These are phyloP conservation scores for Zeus faber DNA, from an alignment of 2,113 vertebrate species.

Conservation along the genomic window DNA sequence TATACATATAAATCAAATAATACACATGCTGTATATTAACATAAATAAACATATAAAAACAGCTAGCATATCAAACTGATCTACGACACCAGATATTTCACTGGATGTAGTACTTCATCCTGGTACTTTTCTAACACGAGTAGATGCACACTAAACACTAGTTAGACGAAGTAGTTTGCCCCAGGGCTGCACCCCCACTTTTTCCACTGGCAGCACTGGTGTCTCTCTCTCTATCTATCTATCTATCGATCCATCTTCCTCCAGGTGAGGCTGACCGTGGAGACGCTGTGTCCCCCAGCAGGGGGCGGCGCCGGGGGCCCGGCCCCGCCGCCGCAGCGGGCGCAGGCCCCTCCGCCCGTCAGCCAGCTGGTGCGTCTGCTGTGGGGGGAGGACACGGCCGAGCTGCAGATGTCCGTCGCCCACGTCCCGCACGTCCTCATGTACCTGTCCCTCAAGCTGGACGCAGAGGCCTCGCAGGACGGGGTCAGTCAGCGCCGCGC, in stretches of 20 bases:
- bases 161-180: too few species aligned
- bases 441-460: constrained; percentile 87
- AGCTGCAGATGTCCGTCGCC: constrained; percentile 75
- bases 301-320: constrained; percentile 30
- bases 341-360: constrained; percentile 64
- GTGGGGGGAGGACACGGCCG: constrained; percentile 79
- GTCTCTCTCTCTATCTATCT: background rate
- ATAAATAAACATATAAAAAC: too few species aligned
- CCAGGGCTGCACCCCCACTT: background rate
- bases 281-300: constrained; percentile 70
- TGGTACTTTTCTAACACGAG: too few species aligned
- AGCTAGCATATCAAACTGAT: too few species aligned
- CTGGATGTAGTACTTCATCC: too few species aligned
- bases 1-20: too few species aligned
- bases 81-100: too few species aligned
- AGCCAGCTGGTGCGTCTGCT: constrained; percentile 84
- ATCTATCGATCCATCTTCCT: background rate
- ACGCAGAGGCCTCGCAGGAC: constrained; percentile 81
- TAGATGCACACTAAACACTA: too few species aligned
- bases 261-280: constrained; percentile 91
- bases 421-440: constrained; percentile 83
- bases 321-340: constrained; percentile 19
- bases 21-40: too few species aligned
- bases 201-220: background rate
- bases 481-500: constrained; percentile 83